Evolutionary conservation across 2,797 vertebrate species (phyloP).

Genomic region (Etheostoma nigrum): DNA sequence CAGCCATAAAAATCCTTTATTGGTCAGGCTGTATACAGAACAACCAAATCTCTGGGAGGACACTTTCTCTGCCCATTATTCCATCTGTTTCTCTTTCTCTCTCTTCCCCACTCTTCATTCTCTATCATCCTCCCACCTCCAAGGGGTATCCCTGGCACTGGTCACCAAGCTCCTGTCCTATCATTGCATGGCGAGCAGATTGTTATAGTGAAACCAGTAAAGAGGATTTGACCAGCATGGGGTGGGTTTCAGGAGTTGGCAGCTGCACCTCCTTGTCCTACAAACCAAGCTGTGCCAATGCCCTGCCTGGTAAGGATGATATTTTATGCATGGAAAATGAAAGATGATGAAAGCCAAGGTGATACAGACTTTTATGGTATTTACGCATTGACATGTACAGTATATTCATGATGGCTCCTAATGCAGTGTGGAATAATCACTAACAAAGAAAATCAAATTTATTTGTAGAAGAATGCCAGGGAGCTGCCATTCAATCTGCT

Average conservation of each 20-base stretch:
- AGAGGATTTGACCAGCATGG: constrained; percentile 70
- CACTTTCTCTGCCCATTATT: constrained; percentile 38
- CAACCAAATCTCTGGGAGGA: constrained; percentile 47
- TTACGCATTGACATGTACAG: background rate
- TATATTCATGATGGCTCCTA: constrained; percentile 1
- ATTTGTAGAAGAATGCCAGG: background rate
- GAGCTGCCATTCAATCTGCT: background rate
- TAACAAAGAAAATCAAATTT: background rate
- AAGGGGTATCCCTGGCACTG: constrained; percentile 61
- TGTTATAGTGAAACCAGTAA: constrained; percentile 63
- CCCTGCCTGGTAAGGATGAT: constrained; percentile 38
- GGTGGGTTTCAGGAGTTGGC: constrained; percentile 61
- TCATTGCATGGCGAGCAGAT: constrained; percentile 51
- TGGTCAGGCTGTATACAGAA: constrained; percentile 1
- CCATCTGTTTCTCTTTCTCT: constrained; percentile 53
- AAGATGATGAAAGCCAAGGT: constrained; percentile 23
- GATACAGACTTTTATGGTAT: background rate
- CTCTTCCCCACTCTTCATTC: constrained; percentile 25
- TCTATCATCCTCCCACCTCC: constrained; percentile 47
- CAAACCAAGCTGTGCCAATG: constrained; percentile 61
- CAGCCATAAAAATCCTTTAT: too few species aligned
- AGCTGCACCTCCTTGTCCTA: constrained; percentile 45
- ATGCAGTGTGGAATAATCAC: background rate
- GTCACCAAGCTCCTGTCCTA: constrained; percentile 48
- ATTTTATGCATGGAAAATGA: constrained; percentile 25